These are phyloP conservation scores for Lepisosteus oculatus DNA, from an alignment of 2,113 vertebrate species.

Conservation along the genomic window DNA sequence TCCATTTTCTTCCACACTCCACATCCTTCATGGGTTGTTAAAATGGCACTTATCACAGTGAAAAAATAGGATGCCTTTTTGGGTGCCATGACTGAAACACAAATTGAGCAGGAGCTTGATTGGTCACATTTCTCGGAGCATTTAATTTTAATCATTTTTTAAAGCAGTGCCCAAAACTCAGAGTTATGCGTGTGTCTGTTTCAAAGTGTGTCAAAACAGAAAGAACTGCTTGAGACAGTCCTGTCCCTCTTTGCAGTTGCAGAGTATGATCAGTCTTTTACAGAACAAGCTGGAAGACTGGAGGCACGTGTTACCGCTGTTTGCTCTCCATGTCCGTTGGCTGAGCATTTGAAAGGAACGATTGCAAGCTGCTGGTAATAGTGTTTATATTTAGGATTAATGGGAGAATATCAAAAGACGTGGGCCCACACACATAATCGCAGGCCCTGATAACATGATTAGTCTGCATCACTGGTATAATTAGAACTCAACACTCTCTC, in stretches of 20 bases:
- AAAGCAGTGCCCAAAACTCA: too few relatives aligned
- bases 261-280: background rate
- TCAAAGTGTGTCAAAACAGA: too few relatives aligned
- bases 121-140: background rate
- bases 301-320: background rate
- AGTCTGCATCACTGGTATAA: slow-evolving; percentile 10
- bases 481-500: slow-evolving; percentile 4
- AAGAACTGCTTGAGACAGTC: too few relatives aligned
- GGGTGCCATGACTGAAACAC: background rate
- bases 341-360: background rate
- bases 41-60: background rate
- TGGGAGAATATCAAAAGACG: slow-evolving; percentile 5
- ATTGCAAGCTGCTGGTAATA: background rate
- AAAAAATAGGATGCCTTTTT: background rate
- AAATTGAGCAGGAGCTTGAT: slow-evolving; percentile 4
- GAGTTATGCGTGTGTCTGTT: too few relatives aligned
- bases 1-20: background rate
- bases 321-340: background rate
- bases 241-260: too few relatives aligned
- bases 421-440: slow-evolving; percentile 9
- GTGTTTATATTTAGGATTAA: slow-evolving; percentile 18
- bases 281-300: background rate
- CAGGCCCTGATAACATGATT: slow-evolving; percentile 5
- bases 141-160: background rate
- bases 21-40: background rate